Percentiles rank a stretch among this genome's conserved stretches.
phyloP scores from a whole-genome alignment of 2,113 vertebrate genomes.

The Dolichotis patagonum region DNA sequence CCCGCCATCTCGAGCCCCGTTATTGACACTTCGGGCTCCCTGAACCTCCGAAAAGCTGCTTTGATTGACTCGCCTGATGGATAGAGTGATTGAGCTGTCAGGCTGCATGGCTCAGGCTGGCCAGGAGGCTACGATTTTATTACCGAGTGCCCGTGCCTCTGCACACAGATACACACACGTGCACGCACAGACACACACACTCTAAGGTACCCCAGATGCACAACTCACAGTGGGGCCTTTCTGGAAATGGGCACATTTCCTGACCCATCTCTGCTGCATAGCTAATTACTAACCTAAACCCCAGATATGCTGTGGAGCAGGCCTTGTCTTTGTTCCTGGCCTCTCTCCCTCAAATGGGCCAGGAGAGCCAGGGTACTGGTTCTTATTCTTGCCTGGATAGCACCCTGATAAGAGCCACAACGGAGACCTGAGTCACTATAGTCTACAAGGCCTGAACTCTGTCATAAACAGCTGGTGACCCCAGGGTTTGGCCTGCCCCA shows the following conservation, averaged over 20 bases:
- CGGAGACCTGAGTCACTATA: neutral
- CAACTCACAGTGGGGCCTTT: neutral
- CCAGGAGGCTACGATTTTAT: constrained; percentile 78
- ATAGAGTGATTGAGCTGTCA: constrained; percentile 92
- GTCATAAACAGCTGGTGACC: constrained; percentile 34
- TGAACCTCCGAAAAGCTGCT: constrained; percentile 89
- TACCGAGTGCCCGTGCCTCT: constrained; percentile 75
- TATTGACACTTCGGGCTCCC: constrained; percentile 87
- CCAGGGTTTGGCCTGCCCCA: neutral
- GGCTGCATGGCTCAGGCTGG: constrained; percentile 71
- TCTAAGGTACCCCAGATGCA: neutral
- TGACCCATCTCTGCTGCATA: neutral
- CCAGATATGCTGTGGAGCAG: neutral
- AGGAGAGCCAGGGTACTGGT: neutral
- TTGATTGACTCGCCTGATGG: constrained; percentile 91
- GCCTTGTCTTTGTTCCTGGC: constrained; percentile 68
- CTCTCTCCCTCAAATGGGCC: neutral
- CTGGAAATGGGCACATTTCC: neutral
- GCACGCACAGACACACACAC: neutral
- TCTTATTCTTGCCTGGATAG: neutral
- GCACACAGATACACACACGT: neutral
- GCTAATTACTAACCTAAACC: constrained; percentile 24
- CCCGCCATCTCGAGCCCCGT: constrained; percentile 81
- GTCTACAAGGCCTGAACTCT: neutral
- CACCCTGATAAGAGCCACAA: neutral